A percentile compares a stretch with the other conserved stretches of the same genome.
Evolutionary conservation across 2,797 vertebrate genomes (phyloP).

Genomic region (Poecilia gillii): DNA sequence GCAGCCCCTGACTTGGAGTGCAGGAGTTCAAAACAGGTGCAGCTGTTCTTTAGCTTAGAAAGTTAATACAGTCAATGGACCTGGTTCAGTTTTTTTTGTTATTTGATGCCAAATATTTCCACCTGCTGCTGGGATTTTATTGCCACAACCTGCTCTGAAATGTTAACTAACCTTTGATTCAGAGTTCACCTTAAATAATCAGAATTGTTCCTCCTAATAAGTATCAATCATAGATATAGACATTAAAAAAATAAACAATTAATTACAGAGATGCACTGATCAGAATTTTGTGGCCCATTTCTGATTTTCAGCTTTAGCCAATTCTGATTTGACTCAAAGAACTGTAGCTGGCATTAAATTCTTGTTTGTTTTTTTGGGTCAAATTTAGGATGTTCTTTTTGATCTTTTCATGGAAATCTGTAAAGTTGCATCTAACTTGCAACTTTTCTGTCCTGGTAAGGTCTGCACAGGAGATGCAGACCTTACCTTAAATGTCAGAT

Average conservation of each 20-base stretch:
- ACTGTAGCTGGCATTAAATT: background rate
- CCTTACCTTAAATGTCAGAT: background rate
- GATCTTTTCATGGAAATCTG: background rate
- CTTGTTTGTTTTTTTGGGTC: no score
- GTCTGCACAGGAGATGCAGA: background rate
- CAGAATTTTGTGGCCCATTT: background rate
- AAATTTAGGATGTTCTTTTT: background rate
- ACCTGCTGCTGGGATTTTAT: background rate
- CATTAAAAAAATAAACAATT: conserved; percentile 13
- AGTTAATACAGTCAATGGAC: conserved; percentile 1
- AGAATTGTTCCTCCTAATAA: conserved; percentile 31
- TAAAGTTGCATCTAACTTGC: background rate
- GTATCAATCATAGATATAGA: conserved; percentile 26
- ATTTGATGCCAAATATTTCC: conserved; percentile 8
- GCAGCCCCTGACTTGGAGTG: conserved; percentile 33
- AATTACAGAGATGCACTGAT: conserved; percentile 11
- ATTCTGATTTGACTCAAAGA: background rate
- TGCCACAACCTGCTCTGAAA: conserved; percentile 20
- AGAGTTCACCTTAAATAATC: conserved; percentile 27
- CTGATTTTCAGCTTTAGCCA: background rate
- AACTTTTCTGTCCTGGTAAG: background rate
- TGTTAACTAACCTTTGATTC: conserved; percentile 21
- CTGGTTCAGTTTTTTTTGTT: conserved; percentile 3
- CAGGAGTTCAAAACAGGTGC: conserved; percentile 39
- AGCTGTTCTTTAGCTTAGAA: conserved; percentile 19